Evolutionary conservation across 2,113 vertebrate species (phyloP).

Genomic region (Pycnonotus jocosus): DNA sequence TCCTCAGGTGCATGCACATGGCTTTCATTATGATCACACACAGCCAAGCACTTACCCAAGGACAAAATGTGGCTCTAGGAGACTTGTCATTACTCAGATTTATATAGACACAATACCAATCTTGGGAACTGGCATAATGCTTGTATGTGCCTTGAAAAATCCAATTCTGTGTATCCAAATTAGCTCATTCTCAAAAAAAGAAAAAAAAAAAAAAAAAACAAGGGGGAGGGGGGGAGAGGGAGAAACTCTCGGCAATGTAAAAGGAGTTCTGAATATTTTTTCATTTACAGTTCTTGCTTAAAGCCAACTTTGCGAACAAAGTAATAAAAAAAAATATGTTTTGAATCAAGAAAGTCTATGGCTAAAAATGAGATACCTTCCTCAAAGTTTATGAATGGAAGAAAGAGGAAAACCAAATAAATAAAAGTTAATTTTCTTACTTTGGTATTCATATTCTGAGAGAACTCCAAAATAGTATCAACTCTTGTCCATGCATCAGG

Average conservation of each 20-base stretch:
- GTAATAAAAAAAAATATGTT: constrained; percentile 53
- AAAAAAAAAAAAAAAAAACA: no score
- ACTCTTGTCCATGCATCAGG: constrained; percentile 98
- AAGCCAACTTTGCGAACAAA: constrained; percentile 49
- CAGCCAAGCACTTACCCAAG: constrained; percentile 29
- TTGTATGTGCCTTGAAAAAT: neutral
- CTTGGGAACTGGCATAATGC: constrained; percentile 40
- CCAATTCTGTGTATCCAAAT: constrained; percentile 34
- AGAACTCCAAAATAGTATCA: constrained; percentile 98
- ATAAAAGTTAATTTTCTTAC: constrained; percentile 77
- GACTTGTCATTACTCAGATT: constrained; percentile 48
- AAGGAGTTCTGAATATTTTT: constrained; percentile 45
- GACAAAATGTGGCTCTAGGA: constrained; percentile 38
- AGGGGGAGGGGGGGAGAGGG: neutral
- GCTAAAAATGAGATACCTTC: constrained; percentile 80
- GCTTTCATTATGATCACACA: neutral
- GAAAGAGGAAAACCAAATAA: constrained; percentile 65
- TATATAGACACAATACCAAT: constrained; percentile 25
- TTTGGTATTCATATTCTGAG: constrained; percentile 99
- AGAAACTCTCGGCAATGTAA: constrained; percentile 21
- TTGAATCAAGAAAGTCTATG: constrained; percentile 60
- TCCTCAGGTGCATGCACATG: neutral
- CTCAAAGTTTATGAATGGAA: constrained; percentile 83
- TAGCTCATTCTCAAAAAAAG: neutral
- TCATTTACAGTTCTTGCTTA: constrained; percentile 45